phyloP scores from a whole-genome alignment of 2,797 vertebrate genomes.

The Pelochelys cantorii region DNA sequence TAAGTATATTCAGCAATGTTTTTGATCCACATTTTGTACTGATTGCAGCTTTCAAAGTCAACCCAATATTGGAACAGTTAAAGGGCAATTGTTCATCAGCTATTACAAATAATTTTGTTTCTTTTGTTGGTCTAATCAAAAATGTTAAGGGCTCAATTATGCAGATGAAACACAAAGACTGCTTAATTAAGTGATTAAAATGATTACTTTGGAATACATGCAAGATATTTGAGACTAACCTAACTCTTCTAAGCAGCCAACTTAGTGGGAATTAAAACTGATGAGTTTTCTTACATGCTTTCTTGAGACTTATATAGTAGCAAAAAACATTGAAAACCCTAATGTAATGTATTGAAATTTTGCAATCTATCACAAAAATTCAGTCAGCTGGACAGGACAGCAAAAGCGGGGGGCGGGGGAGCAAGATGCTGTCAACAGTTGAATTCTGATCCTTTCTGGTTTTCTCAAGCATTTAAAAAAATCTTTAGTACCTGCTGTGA shows the following conservation, averaged over 20 bases:
- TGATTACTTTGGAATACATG: slow-evolving; percentile 39
- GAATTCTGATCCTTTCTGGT: not conserved
- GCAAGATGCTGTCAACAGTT: not conserved
- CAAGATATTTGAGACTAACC: slow-evolving; percentile 53
- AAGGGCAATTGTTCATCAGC: slow-evolving; percentile 49
- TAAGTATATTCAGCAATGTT: slow-evolving; percentile 40
- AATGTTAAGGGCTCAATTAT: slow-evolving; percentile 39
- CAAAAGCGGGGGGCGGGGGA: slow-evolving; percentile 11
- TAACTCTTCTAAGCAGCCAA: slow-evolving; percentile 59
- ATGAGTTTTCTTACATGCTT: slow-evolving; percentile 48
- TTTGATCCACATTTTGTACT: slow-evolving; percentile 51
- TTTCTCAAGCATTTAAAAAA: slow-evolving; percentile 20
- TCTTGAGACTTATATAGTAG: slow-evolving; percentile 40
- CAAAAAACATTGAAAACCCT: slow-evolving; percentile 36
- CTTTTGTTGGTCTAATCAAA: slow-evolving; percentile 54
- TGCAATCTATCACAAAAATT: slow-evolving; percentile 38
- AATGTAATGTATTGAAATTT: slow-evolving; percentile 38
- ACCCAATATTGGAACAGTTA: slow-evolving; percentile 16
- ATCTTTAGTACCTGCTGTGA: not conserved
- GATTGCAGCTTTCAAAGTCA: slow-evolving; percentile 50
- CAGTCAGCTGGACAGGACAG: slow-evolving; percentile 11
- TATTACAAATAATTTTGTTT: slow-evolving; percentile 35
- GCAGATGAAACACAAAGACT: slow-evolving; percentile 46
- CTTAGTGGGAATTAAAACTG: slow-evolving; percentile 63
- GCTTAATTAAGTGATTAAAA: slow-evolving; percentile 67